Base-by-base conservation (phyloP, 1,140 invertebrate genomes). In the Coelopa frigida region DNA sequence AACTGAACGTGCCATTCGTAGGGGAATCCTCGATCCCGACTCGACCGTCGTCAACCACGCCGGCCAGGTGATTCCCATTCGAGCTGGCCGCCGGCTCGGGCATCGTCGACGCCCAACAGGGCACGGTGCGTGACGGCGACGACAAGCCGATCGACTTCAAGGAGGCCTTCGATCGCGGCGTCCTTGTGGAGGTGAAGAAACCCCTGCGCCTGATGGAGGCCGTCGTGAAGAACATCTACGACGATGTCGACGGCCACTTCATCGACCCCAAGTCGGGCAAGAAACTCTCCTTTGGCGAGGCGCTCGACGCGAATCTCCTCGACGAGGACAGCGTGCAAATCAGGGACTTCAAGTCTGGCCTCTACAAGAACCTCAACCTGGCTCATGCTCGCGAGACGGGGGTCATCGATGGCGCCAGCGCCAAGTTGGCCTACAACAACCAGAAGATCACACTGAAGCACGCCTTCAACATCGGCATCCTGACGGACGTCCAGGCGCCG, bases 151-250 rank as follows among this genome's bases (percentile, higher is more conserved):
- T 91, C 33, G 83, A 90, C 70, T 86, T 94, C 53, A 79, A 83
- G 33, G 85, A 92, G 74, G 91, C 89, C 4, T 82, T 92, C 57
- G 86, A 92, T 64, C 74, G 79, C 53, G 89, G 89, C n/a, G 70
- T 88, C 20, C 70, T 94, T 2, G 76, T 88, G 33, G 85, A 93
- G 75, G 80, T 85, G 3, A 79, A 84, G 37, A 81, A 79, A 63
- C 87, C 89, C 12, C 76, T 94, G 65, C 83, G 86, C 14, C 72
- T 95, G 2, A 85, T 83, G 51, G 89, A 93, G 72, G 84, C 88
- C 2, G 75, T 94, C 24, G 75, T 81, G 31, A 92, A 91, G 64
- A 84, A 85, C 35, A 76, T 94, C 14, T 88, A 85, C 58, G 82
- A 90, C 66, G 78, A 82, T 52, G 73, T 77, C 12, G 82, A 78